phyloP scores from a whole-genome alignment of 2,888 invertebrate species.

The Ommatoiulus sabulosus region DNA sequence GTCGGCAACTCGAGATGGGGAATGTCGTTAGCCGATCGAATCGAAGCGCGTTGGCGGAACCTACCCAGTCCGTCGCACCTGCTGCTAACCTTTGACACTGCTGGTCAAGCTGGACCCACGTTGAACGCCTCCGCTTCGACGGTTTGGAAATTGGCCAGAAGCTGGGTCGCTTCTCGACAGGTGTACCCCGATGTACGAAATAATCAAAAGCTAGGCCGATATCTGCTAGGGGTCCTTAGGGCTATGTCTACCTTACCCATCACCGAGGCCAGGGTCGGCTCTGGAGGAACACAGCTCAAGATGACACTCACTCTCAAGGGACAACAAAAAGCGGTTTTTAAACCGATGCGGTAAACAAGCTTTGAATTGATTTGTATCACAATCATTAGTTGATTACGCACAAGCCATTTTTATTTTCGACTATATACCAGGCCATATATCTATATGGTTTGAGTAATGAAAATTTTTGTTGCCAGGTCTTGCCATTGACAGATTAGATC shows the following conservation, averaged over 20 bases:
- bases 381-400: no score
- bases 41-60: background rate
- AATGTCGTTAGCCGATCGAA: background rate
- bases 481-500: no score
- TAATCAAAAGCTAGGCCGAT: slow-evolving; percentile 61
- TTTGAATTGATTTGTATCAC: background rate
- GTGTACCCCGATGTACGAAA: slow-evolving; percentile 62
- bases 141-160: slow-evolving; percentile 65
- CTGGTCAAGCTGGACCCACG: background rate
- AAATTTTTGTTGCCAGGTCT: no score
- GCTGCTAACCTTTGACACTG: background rate
- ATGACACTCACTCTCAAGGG: slow-evolving; percentile 81
- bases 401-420: no score
- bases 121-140: background rate
- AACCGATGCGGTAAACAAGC: slow-evolving; percentile 84
- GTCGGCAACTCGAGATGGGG: background rate
- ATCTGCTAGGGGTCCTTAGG: slow-evolving; percentile 64
- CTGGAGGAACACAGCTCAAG: slow-evolving; percentile 91
- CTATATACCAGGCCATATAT: no score
- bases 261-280: slow-evolving; percentile 78
- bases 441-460: no score
- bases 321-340: slow-evolving; percentile 84
- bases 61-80: background rate
- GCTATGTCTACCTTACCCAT: slow-evolving; percentile 66
- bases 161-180: slow-evolving; percentile 65